Conservation (phyloP, 2,113 vertebrate genomes). For the Chiloscyllium plagiosum region DNA sequence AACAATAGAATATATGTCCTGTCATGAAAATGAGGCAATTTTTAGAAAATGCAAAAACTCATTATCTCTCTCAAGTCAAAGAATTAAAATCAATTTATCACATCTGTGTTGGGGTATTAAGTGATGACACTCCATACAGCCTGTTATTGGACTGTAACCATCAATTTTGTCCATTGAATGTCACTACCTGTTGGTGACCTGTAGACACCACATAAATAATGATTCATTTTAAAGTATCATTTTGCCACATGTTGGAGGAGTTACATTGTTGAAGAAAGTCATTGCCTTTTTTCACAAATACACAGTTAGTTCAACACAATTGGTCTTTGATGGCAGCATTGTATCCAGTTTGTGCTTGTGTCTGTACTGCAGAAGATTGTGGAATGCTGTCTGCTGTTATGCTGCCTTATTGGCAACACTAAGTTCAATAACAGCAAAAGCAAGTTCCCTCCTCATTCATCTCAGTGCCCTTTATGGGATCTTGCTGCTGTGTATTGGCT, state of each 20-base stretch:
- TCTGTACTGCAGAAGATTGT: background rate
- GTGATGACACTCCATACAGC: background rate
- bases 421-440: background rate
- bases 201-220: background rate
- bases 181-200: background rate
- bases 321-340: background rate
- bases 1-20: background rate
- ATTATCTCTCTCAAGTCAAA: slow-evolving; percentile 26
- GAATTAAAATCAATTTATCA: slow-evolving; percentile 25
- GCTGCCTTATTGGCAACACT: background rate
- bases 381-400: no score
- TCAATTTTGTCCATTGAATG: background rate
- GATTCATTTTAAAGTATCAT: background rate
- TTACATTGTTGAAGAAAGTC: background rate
- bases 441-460: background rate
- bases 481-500: background rate
- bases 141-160: background rate
- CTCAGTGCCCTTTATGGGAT: background rate
- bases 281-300: background rate
- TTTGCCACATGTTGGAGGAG: background rate
- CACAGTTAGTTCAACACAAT: background rate
- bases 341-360: background rate
- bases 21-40: slow-evolving; percentile 13
- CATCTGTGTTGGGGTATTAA: background rate
- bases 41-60: slow-evolving; percentile 20